These are phyloP conservation scores for Drosophila mayaguana DNA, from an alignment of 2,888 invertebrate genomes.

Conservation along the genomic window DNA sequence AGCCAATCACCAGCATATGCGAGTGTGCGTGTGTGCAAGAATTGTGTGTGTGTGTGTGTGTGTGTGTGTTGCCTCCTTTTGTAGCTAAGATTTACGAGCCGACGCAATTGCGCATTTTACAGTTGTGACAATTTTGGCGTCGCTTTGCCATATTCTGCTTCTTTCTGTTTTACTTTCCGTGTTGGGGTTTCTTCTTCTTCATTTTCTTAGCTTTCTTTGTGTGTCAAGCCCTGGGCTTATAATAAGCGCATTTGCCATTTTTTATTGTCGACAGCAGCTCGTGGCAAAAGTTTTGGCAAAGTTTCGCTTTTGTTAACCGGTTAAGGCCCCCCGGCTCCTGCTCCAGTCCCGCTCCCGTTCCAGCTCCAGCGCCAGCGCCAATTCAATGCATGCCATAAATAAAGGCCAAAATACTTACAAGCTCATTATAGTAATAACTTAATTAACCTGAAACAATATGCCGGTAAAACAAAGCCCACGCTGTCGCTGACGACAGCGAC, in stretches of 20 bases:
- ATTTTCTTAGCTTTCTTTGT: constrained; percentile 7
- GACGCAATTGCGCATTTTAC: constrained; percentile 80
- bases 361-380: neutral
- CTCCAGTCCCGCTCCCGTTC: neutral
- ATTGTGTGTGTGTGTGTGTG: constrained; percentile 8
- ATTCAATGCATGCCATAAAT: constrained; percentile 72
- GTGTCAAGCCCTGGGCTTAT: constrained; percentile 50
- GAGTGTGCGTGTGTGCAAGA: constrained; percentile 3
- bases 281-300: constrained; percentile 51
- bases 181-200: neutral
- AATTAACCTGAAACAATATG: constrained; percentile 81
- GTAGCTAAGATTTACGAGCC: constrained; percentile 74
- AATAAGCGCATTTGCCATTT: constrained; percentile 59
- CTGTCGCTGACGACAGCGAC: neutral
- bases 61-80: constrained; percentile 45
- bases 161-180: constrained; percentile 26
- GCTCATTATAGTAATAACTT: constrained; percentile 81
- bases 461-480: constrained; percentile 49
- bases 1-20: constrained; percentile 57
- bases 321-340: constrained; percentile 6
- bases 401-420: constrained; percentile 72
- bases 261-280: constrained; percentile 45
- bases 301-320: constrained; percentile 49
- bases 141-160: constrained; percentile 65
- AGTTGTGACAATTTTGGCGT: constrained; percentile 78